phyloP scores from a whole-genome alignment of 2,888 invertebrate species.

The Galerucella pusilla region DNA sequence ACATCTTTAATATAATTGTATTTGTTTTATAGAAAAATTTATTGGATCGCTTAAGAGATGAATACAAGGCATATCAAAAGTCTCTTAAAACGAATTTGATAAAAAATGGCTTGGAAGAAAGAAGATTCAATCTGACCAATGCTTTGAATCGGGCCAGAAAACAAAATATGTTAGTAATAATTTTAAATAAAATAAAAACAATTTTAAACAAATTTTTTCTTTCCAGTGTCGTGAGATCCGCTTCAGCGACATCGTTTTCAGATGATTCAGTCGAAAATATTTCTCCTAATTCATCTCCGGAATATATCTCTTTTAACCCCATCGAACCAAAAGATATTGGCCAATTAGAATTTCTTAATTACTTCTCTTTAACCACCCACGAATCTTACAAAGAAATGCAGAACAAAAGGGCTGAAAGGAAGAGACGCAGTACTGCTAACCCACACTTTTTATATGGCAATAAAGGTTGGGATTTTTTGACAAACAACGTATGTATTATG shows the following conservation, averaged over 20 bases:
- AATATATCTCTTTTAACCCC: slow-evolving; percentile 52
- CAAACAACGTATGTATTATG: slow-evolving; percentile 46
- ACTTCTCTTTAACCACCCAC: slow-evolving; percentile 66
- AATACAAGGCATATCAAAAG: slow-evolving; percentile 59
- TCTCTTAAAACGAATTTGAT: slow-evolving; percentile 55
- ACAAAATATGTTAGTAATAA: slow-evolving; percentile 62
- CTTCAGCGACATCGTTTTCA: slow-evolving; percentile 58
- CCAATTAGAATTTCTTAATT: slow-evolving; percentile 64
- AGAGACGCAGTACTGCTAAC: slow-evolving; percentile 69
- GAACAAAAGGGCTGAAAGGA: slow-evolving; percentile 67
- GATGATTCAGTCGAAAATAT: slow-evolving; percentile 61
- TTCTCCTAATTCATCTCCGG: slow-evolving; percentile 57
- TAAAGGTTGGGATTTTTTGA: slow-evolving; percentile 60
- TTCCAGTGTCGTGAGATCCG: slow-evolving; percentile 49
- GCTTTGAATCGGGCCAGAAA: slow-evolving; percentile 62
- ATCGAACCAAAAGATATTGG: slow-evolving; percentile 60
- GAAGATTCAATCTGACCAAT: slow-evolving; percentile 58
- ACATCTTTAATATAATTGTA: background rate
- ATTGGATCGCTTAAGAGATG: slow-evolving; percentile 59
- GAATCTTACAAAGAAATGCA: slow-evolving; percentile 66
- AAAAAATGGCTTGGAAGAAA: slow-evolving; percentile 60
- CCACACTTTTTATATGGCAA: slow-evolving; percentile 69
- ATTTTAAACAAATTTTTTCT: slow-evolving; percentile 2
- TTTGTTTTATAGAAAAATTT: slow-evolving; percentile 58
- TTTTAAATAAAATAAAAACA: background rate